phyloP scores from a whole-genome alignment of 2,113 vertebrate species.

The Varanus komodoensis region DNA sequence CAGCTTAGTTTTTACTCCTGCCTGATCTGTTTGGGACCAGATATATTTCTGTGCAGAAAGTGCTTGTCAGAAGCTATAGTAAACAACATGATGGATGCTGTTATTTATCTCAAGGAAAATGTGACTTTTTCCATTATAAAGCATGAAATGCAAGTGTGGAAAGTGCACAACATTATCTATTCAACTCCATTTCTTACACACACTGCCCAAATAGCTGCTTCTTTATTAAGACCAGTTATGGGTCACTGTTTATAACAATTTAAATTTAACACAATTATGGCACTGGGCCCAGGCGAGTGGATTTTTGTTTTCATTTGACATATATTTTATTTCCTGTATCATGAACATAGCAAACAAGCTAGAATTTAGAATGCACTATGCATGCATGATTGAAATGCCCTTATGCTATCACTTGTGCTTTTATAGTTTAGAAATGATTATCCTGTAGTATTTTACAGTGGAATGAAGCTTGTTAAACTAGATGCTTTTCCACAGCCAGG shows the following conservation, averaged over 20 bases:
- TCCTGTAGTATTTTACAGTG: background rate
- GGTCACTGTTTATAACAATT: background rate
- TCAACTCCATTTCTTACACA: background rate
- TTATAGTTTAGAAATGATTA: slow-evolving; percentile 22
- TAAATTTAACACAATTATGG: slow-evolving; percentile 24
- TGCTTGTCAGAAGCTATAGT: slow-evolving; percentile 11
- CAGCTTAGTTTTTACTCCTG: slow-evolving; percentile 28
- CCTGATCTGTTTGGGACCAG: slow-evolving; percentile 10
- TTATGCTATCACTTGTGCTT: slow-evolving; percentile 29
- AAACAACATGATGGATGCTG: slow-evolving; percentile 14
- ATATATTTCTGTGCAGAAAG: slow-evolving; percentile 39
- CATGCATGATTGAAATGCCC: slow-evolving; percentile 6
- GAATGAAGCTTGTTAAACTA: background rate
- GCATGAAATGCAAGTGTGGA: slow-evolving; percentile 24
- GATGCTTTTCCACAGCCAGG: background rate
- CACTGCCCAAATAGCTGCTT: background rate
- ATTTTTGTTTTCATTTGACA: background rate
- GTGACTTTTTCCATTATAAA: slow-evolving; percentile 39
- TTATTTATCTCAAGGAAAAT: slow-evolving; percentile 35
- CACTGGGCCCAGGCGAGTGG: background rate
- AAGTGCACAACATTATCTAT: background rate
- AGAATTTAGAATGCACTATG: background rate
- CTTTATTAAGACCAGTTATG: slow-evolving; percentile 8
- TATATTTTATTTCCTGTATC: background rate
- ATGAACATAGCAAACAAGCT: background rate